These are phyloP conservation scores for Nestor notabilis DNA, from an alignment of 2,113 vertebrate species.

Conservation along the genomic window DNA sequence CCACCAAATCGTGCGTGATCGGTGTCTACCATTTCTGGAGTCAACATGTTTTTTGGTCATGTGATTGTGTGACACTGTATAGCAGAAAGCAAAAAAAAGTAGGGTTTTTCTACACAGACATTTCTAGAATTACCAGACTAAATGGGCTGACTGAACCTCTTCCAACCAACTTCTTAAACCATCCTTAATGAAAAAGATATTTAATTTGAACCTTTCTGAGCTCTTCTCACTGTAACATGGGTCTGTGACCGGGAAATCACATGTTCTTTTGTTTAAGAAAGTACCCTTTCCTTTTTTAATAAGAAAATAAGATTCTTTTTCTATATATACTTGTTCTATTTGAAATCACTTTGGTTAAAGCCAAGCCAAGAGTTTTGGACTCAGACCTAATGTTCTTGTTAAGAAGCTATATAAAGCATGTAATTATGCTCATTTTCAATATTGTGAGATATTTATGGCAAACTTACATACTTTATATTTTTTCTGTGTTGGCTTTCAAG, in stretches of 20 bases:
- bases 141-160: conserved; percentile 27
- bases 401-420: not conserved
- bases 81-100: not conserved
- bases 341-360: conserved; percentile 1
- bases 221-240: not conserved
- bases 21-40: not conserved
- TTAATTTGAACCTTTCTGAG: conserved; percentile 51
- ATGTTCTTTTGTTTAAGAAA: conserved; percentile 19
- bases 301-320: not conserved
- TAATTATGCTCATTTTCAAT: not conserved
- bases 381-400: not conserved
- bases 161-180: conserved; percentile 26
- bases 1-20: conserved; percentile 10
- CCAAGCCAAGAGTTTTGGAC: not conserved
- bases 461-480: not conserved
- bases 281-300: not conserved
- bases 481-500: not conserved
- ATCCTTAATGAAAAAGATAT: conserved; percentile 27
- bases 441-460: not conserved
- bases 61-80: not conserved
- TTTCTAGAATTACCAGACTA: conserved; percentile 18
- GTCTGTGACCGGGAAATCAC: not conserved
- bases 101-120: not conserved
- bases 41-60: not conserved
- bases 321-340: not conserved